These are phyloP conservation scores for Pachydiplax longipennis DNA, from an alignment of 2,888 invertebrate genomes.

Conservation along the genomic window DNA sequence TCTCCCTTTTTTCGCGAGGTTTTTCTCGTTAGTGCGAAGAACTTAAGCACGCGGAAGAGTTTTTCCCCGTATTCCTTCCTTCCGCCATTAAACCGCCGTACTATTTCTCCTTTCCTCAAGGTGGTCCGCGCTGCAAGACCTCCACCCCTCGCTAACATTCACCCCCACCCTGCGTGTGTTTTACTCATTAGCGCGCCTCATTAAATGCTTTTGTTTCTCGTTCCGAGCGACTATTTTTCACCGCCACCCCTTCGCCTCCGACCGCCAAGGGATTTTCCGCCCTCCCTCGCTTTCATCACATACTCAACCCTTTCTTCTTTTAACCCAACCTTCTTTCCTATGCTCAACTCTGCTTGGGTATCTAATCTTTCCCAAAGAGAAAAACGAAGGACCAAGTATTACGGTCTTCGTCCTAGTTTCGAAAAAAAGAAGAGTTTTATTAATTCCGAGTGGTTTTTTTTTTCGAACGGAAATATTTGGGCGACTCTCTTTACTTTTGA, in stretches of 20 bases:
- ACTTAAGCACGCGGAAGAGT: background rate
- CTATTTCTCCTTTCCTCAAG: background rate
- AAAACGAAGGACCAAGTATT: too few species aligned
- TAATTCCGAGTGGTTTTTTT: too few species aligned
- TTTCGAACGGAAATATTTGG: too few species aligned
- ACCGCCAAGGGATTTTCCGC: background rate
- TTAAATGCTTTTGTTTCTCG: slow-evolving; percentile 38
- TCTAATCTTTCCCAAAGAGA: background rate
- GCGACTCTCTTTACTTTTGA: too few species aligned
- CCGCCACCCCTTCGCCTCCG: background rate
- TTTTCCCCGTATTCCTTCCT: background rate
- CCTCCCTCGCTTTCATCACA: background rate
- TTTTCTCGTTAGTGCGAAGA: background rate
- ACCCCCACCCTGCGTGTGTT: slow-evolving; percentile 18
- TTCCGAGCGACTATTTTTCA: slow-evolving; percentile 28
- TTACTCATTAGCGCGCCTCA: slow-evolving; percentile 42
- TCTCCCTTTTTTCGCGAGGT: background rate
- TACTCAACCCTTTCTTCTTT: background rate
- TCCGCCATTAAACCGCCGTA: background rate
- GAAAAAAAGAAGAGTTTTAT: too few species aligned
- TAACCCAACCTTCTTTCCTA: background rate
- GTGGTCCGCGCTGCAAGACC: background rate
- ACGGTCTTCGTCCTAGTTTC: too few species aligned
- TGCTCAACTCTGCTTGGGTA: background rate
- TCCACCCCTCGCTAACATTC: background rate